A percentile compares a stretch with the other conserved stretches of the same genome.
phyloP scores from a whole-genome alignment of 2,113 vertebrate genomes.

The Bos javanicus region DNA sequence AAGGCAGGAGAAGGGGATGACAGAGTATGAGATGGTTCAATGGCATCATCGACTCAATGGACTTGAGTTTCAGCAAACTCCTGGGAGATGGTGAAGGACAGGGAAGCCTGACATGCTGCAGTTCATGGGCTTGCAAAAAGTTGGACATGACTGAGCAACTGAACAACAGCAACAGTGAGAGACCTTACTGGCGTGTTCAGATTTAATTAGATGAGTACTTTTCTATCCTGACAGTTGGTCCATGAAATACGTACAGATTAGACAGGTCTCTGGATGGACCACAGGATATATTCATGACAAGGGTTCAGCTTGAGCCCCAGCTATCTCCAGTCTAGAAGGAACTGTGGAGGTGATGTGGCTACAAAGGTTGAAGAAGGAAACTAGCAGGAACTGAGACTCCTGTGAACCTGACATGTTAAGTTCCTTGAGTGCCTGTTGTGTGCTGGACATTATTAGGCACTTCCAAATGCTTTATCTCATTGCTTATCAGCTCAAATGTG shows the following conservation, averaged over 20 bases:
- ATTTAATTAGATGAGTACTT: accelerated
- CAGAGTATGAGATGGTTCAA: neutral
- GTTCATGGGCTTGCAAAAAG: neutral
- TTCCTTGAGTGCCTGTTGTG: neutral
- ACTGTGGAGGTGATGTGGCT: neutral
- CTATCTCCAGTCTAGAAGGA: neutral
- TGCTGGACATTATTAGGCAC: neutral
- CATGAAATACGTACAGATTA: neutral
- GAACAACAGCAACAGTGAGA: neutral
- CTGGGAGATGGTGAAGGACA: neutral
- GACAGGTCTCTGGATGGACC: neutral
- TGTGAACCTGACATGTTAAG: neutral
- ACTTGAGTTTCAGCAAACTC: neutral
- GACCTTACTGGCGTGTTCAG: neutral
- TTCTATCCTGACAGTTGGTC: neutral
- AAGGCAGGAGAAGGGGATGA: neutral
- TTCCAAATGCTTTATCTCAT: neutral
- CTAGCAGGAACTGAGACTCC: neutral
- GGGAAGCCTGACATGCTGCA: neutral
- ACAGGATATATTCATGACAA: accelerated
- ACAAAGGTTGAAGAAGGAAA: too few species aligned
- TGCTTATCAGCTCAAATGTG: neutral
- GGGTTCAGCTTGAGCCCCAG: neutral
- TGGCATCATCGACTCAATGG: neutral
- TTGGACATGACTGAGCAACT: neutral